Base-by-base conservation (phyloP, 2,797 vertebrate species). In the Enteromius mattozi region DNA sequence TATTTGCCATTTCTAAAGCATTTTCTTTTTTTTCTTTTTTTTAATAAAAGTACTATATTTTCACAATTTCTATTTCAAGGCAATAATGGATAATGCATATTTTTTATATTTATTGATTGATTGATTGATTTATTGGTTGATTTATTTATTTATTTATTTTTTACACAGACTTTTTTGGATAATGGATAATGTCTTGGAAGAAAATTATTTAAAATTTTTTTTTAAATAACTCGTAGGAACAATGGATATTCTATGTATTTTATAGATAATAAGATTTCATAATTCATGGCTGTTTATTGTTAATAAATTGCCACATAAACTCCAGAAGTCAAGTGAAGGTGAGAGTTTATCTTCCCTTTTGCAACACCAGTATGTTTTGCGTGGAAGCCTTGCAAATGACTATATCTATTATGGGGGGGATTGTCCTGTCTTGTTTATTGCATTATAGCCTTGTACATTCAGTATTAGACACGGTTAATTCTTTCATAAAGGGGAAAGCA, bases 401-500 rank as follows among this genome's bases (percentile, higher is more conserved):
- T 81, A 45, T 82, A 37, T 69, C 49, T 69, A 2, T 66, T 54
- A 76, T 19, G 19, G 68, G 47, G 14, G 54, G 45, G n/a, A 42
- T 74, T 66, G 70, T 49, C 63, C 6, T 69, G 49, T 70, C 47
- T 77, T 68, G 35, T 82, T 65, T 63, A 42, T 68, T 49, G 6
- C 30, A 56, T 59, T 70, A 30, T n/a, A 56, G 35, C 24, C 2
- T 0, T 54, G 24, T 83, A 40, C 65, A 59, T 54, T 65, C 4
- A 66, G 24, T 66, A 83, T 66, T 83, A 76, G 71, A 83, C 33
- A 59, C 14, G 2, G 16, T 56, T 70, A 35, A 69, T 83, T 83
- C 37, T 59, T 83, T 30, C 63, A 82, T 86, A 42, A 86, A 79
- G 45, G 45, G 47, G 10, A 86, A 72, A 54, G 51, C 27, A 24